Percentiles rank a stretch among this genome's conserved stretches.
Conservation (phyloP, 2,888 invertebrate genomes). For the Blomia tropicalis region DNA sequence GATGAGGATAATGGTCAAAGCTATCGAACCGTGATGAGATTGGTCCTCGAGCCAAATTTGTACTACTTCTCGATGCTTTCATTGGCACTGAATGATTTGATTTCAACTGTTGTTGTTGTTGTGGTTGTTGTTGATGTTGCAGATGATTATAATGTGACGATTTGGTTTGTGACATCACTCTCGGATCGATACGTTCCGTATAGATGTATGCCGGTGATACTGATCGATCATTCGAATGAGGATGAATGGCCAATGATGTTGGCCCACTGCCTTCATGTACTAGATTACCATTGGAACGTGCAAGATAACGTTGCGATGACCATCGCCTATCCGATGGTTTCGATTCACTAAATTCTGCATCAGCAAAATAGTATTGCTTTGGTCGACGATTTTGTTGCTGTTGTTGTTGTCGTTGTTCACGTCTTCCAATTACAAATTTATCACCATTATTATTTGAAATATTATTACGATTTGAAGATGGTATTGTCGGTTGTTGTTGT, state of each 20-base stretch:
- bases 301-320: background rate
- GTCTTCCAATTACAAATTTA: background rate
- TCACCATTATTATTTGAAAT: background rate
- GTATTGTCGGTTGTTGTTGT: background rate
- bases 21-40: background rate
- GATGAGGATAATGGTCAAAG: background rate
- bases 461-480: no score
- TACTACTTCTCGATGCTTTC: background rate
- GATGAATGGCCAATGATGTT: background rate
- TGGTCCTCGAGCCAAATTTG: background rate
- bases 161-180: no score
- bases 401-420: background rate
- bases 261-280: background rate
- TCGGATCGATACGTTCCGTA: background rate
- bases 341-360: constrained; percentile 1
- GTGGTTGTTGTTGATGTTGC: background rate
- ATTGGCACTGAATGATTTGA: no score
- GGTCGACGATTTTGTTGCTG: background rate
- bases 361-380: constrained; percentile 8
- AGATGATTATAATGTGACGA: background rate
- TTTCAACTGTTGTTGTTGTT: background rate
- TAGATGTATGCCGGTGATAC: background rate
- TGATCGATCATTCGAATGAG: background rate
- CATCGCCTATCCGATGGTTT: background rate
- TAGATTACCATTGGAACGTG: background rate